phyloP scores from a whole-genome alignment of 64 coral and sea anemone species.

The Pachyseris speciosa region DNA sequence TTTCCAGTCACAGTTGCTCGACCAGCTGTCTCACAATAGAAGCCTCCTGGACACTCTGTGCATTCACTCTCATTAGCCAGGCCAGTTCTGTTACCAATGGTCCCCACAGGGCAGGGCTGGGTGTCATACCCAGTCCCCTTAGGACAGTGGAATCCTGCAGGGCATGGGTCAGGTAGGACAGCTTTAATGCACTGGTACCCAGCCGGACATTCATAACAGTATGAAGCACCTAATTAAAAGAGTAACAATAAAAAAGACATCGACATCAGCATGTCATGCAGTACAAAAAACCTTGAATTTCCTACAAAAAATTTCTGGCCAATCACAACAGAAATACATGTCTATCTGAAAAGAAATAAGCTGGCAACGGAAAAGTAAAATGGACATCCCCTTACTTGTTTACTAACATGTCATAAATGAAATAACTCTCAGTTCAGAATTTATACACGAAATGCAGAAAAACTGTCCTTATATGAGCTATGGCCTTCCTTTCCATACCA shows the following conservation, averaged over 20 bases:
- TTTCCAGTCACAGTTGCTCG: constrained; percentile 74
- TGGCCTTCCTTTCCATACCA: too few relatives aligned
- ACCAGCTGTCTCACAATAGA: constrained; percentile 81
- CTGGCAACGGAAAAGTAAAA: too few relatives aligned
- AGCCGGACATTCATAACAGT: constrained; percentile 83
- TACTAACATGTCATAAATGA: too few relatives aligned
- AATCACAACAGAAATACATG: too few relatives aligned
- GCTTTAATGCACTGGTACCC: constrained; percentile 88
- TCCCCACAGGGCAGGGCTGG: constrained; percentile 91
- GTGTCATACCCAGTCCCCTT: constrained; percentile 80
- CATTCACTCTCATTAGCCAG: constrained; percentile 71
- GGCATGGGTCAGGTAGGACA: constrained; percentile 85
- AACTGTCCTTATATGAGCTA: too few relatives aligned
- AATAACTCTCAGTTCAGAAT: too few relatives aligned
- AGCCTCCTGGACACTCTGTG: constrained; percentile 81
- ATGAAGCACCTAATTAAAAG: constrained; percentile 61
- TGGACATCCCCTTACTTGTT: too few relatives aligned
- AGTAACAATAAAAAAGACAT: background rate
- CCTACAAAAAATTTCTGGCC: too few relatives aligned
- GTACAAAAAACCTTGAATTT: background rate
- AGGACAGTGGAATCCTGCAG: constrained; percentile 90
- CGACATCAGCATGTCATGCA: background rate
- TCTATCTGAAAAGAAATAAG: too few relatives aligned
- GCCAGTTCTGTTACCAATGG: constrained; percentile 75
- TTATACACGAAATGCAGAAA: too few relatives aligned